Percentiles rank a stretch among this genome's conserved stretches.
Conservation (phyloP, 2,888 invertebrate genomes). For the Spodoptera littoralis region DNA sequence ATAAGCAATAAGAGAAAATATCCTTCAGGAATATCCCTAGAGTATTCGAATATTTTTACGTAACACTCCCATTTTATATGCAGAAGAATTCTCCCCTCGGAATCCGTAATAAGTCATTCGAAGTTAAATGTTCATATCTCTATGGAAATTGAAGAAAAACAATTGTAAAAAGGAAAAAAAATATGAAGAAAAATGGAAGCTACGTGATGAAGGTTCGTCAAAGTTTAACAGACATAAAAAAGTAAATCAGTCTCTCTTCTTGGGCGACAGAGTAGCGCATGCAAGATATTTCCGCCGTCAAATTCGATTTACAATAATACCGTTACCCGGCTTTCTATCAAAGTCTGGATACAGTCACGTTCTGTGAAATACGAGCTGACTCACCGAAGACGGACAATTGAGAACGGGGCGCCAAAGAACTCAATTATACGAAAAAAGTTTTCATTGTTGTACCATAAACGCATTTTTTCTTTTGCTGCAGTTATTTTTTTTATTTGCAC, state of each 20-base stretch:
- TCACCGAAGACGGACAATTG: constrained; percentile 41
- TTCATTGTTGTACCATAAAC: constrained; percentile 40
- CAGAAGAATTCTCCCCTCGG: constrained; percentile 11
- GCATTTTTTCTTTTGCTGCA: constrained; percentile 18
- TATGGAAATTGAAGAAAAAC: constrained; percentile 14
- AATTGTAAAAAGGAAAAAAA: constrained; percentile 5
- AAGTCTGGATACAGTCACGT: constrained; percentile 42
- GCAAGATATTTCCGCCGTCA: constrained; percentile 14
- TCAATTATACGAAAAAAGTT: constrained; percentile 40
- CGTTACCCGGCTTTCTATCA: constrained; percentile 51
- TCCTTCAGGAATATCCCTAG: constrained; percentile 28
- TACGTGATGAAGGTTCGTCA: too few relatives aligned
- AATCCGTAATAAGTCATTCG: constrained; percentile 37
- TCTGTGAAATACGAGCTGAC: constrained; percentile 46
- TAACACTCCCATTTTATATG: constrained; percentile 17
- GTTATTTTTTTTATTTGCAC: constrained; percentile 27
- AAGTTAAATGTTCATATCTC: constrained; percentile 22
- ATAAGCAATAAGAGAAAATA: constrained; percentile 52
- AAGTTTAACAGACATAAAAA: too few relatives aligned
- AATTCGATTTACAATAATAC: constrained; percentile 47
- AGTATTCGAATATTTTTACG: constrained; percentile 33
- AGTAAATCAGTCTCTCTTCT: too few relatives aligned
- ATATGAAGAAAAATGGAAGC: background rate
- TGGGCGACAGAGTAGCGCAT: background rate
- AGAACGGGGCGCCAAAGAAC: constrained; percentile 34